Base-by-base conservation (phyloP, 2,797 vertebrate genomes). In the Gouania willdenowi region DNA sequence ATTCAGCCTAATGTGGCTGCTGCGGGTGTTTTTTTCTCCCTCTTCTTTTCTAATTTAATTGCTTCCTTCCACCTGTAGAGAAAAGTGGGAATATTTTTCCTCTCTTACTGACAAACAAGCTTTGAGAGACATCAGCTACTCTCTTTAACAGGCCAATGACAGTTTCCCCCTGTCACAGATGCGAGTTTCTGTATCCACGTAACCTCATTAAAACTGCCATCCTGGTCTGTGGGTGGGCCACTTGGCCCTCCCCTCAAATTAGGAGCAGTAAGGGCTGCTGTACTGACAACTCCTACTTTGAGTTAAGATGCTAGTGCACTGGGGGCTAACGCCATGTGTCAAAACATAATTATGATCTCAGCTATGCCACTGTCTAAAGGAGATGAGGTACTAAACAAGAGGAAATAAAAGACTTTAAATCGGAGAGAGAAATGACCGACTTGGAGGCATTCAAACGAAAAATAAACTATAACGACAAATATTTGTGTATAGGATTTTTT, bases 191-290 rank as follows among this genome's bases (percentile, higher is more conserved):
- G 73, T 75, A 72, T 79, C 77, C 84, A 84, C 80, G 83, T 83
- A 81, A 83, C 80, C 87, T 90, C 87, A 87, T 90, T 89, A 90
- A 85, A 82, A 84, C 60, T 70, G 74, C 75, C 81, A 82, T 71
- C 65, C 64, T 45, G 61, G 74, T 83, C 82, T 79, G 76, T 83
- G 82, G 83, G 79, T 66, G 71, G 84, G 77, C 71, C 85, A 86
- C 67, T 65, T 56, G 73, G 71, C 77, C 81, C 83, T 82, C 77
- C 84, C 73, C 81, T 84, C 86, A 84, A 86, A 89, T 88, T 87
- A 90, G 79, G 77, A 82, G 67, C 64, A 74, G 79, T 82, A 79
- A 74, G 76, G 77, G 78, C 77, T 86, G 85, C 86, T 75, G 81
- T 71, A 52, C 61, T 82, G 83, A 85, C 84, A 75, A 83, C 71